Conservation (phyloP, 2,888 invertebrate genomes). For the Ditylenchus weischeri region DNA sequence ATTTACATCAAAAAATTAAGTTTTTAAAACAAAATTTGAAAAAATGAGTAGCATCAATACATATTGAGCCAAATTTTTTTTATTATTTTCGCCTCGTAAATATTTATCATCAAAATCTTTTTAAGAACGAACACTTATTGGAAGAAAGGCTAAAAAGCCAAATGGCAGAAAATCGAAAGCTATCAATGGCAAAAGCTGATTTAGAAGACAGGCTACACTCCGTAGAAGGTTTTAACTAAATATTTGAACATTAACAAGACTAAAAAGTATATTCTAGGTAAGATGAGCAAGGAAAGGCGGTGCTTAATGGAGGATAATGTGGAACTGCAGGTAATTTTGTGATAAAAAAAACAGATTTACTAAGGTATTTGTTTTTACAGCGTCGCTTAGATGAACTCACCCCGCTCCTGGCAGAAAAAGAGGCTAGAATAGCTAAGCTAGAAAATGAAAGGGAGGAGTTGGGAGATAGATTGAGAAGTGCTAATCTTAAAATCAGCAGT, state of each 20-base stretch:
- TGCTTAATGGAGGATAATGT: constrained; percentile 36
- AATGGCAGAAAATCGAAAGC: constrained; percentile 27
- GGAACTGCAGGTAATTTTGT: constrained; percentile 35
- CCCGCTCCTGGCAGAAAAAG: constrained; percentile 42
- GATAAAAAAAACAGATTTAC: too few relatives aligned
- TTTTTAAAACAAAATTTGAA: too few relatives aligned
- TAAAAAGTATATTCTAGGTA: constrained; percentile 8
- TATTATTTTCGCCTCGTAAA: too few relatives aligned
- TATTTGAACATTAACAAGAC: too few relatives aligned
- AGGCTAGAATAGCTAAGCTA: constrained; percentile 36
- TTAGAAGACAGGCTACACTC: constrained; percentile 20
- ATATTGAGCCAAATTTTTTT: too few relatives aligned
- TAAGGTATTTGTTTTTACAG: too few relatives aligned
- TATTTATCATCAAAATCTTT: constrained; percentile 1
- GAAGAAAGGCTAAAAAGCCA: constrained; percentile 33
- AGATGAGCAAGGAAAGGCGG: constrained; percentile 14
- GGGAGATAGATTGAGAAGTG: constrained; percentile 18
- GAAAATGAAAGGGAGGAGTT: constrained; percentile 30
- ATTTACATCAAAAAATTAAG: too few relatives aligned
- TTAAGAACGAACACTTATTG: constrained; percentile 31
- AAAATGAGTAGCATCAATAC: too few relatives aligned
- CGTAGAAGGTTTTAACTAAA: constrained; percentile 18
- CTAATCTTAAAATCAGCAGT: constrained; percentile 16
- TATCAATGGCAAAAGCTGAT: constrained; percentile 27
- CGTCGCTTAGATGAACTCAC: constrained; percentile 39